Conservation (phyloP, 2,797 vertebrate genomes). For the Anniella stebbinsi region DNA sequence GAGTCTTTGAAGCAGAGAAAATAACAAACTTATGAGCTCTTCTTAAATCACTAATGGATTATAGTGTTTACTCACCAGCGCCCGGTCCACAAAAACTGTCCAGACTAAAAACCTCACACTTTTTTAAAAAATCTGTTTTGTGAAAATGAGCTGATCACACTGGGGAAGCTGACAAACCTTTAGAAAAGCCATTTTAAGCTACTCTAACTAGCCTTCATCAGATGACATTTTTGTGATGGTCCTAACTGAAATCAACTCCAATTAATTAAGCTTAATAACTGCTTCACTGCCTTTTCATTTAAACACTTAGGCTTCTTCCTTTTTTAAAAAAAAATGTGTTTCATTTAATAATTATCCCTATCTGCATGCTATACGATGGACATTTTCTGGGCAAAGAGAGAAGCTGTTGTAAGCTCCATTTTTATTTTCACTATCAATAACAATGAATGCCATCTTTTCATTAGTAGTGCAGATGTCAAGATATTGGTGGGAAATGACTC, state of each 20-base stretch:
- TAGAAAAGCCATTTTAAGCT: slow-evolving; percentile 56
- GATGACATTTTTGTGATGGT: slow-evolving; percentile 69
- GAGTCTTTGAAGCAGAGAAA: slow-evolving; percentile 6
- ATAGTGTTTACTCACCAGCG: slow-evolving; percentile 49
- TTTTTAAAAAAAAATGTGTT: slow-evolving; percentile 77
- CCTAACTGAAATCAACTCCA: slow-evolving; percentile 75
- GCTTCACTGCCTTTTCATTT: slow-evolving; percentile 80
- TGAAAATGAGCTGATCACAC: slow-evolving; percentile 49
- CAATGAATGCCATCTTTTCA: slow-evolving; percentile 63
- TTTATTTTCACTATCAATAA: slow-evolving; percentile 70
- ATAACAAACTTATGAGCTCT: slow-evolving; percentile 61
- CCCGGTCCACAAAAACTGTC: slow-evolving; percentile 24
- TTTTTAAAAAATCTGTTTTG: slow-evolving; percentile 40
- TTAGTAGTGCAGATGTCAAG: slow-evolving; percentile 66
- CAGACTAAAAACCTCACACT: slow-evolving; percentile 41
- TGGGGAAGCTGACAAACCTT: slow-evolving; percentile 32
- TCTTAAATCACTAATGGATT: slow-evolving; percentile 80
- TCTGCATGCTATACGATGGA: slow-evolving; percentile 82
- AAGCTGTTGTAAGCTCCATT: slow-evolving; percentile 70
- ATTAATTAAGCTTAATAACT: slow-evolving; percentile 75
- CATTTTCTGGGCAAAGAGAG: slow-evolving; percentile 73
- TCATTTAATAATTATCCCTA: slow-evolving; percentile 81
- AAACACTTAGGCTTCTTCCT: slow-evolving; percentile 74
- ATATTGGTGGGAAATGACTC: slow-evolving; percentile 75
- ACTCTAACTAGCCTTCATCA: slow-evolving; percentile 61